Percentiles rank a stretch among this genome's conserved stretches.
phyloP scores from a whole-genome alignment of 2,113 vertebrate genomes.

The Tyto alba region DNA sequence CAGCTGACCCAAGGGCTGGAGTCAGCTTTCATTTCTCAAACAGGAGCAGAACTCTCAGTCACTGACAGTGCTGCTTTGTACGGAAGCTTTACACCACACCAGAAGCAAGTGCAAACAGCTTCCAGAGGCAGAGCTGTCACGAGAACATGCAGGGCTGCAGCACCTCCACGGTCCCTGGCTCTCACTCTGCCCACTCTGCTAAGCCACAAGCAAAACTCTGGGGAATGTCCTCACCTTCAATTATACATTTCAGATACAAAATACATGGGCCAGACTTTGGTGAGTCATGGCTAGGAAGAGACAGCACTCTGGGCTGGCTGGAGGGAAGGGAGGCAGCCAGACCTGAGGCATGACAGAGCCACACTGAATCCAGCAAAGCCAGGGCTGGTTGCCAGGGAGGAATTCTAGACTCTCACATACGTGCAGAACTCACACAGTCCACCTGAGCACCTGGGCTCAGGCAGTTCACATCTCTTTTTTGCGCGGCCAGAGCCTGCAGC shows the following conservation, averaged over 20 bases:
- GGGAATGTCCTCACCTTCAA: not conserved
- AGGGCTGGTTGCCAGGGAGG: not conserved
- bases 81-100: not conserved
- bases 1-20: not conserved
- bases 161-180: not conserved
- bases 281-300: not conserved
- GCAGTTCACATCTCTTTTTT: not conserved
- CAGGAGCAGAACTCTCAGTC: not conserved
- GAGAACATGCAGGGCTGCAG: rapidly evolving
- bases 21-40: not conserved
- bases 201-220: not conserved
- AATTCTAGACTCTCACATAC: not conserved
- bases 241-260: not conserved
- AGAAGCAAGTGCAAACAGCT: not conserved
- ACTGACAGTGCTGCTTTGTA: not conserved
- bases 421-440: not conserved
- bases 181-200: not conserved
- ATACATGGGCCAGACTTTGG: not conserved
- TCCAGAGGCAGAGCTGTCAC: not conserved
- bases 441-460: not conserved
- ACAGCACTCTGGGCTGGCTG: not conserved
- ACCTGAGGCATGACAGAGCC: not conserved
- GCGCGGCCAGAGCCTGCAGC: not conserved
- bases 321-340: not conserved
- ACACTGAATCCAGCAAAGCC: not conserved